Percentiles rank a stretch among this genome's conserved stretches.
These are phyloP conservation scores for Nyctereutes procyonoides DNA, from an alignment of 2,113 vertebrate genomes.

Conservation along the genomic window DNA sequence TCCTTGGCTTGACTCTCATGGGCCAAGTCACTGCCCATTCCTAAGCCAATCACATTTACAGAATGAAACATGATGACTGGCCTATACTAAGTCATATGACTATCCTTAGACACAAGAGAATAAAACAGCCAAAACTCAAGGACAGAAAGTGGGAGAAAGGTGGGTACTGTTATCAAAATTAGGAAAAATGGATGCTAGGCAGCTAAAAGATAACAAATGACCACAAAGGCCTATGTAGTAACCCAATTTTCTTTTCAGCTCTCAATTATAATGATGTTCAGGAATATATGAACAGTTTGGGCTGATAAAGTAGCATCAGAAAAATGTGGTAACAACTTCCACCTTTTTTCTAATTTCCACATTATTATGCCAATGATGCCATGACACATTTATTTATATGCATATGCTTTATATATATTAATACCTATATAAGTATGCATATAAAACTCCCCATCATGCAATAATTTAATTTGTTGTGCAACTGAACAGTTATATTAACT, in stretches of 20 bases:
- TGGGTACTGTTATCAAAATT: neutral
- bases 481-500: constrained; percentile 20
- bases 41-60: neutral
- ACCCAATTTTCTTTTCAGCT: neutral
- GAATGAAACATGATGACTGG: neutral
- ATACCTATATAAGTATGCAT: neutral
- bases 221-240: neutral
- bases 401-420: neutral
- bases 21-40: neutral
- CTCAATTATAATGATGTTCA: neutral
- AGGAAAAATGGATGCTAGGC: neutral
- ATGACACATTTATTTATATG: neutral
- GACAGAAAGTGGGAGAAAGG: neutral
- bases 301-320: neutral
- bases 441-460: neutral
- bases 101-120: neutral
- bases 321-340: neutral
- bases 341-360: constrained; percentile 40
- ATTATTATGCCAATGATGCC: constrained; percentile 23
- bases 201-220: neutral
- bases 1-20: neutral
- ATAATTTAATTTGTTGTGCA: constrained; percentile 16
- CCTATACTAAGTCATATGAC: neutral
- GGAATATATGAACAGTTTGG: neutral
- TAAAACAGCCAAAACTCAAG: neutral